A percentile compares a stretch with the other conserved stretches of the same genome.
Conservation (phyloP, 2,797 vertebrate genomes). For the Uromys caudimaculatus region DNA sequence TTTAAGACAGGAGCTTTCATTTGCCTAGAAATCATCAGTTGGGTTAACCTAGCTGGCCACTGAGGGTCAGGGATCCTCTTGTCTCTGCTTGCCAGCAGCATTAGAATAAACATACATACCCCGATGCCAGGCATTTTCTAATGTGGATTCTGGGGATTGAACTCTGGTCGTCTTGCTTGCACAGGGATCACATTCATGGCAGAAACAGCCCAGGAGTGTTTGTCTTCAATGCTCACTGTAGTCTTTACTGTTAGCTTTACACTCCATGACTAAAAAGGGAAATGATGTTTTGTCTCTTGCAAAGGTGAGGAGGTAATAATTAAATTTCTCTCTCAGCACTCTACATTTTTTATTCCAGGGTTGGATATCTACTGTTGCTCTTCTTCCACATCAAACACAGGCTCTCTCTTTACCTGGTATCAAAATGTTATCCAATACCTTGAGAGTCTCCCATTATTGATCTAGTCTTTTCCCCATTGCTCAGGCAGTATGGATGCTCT, state of each 20-base stretch:
- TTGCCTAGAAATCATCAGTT: background rate
- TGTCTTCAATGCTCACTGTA: background rate
- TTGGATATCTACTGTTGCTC: background rate
- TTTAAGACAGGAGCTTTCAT: no score
- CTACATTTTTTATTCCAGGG: fast-evolving
- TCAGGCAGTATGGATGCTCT: no score
- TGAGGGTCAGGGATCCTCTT: background rate
- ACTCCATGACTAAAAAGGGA: background rate
- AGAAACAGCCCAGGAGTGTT: background rate
- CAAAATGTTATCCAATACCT: background rate
- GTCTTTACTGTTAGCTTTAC: background rate
- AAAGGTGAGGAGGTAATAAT: no score
- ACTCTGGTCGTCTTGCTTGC: background rate
- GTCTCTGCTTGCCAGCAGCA: no score
- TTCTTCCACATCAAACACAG: background rate
- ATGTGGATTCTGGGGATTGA: background rate
- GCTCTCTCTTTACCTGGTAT: background rate
- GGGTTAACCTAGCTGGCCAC: background rate
- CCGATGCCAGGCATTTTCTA: background rate
- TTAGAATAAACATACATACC: background rate
- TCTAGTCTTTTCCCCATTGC: background rate
- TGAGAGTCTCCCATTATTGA: background rate
- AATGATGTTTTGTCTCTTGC: background rate
- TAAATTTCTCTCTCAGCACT: background rate
- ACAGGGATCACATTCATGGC: background rate